Base-by-base conservation (phyloP, 2,797 vertebrate genomes). In the Smutsia temminckii region DNA sequence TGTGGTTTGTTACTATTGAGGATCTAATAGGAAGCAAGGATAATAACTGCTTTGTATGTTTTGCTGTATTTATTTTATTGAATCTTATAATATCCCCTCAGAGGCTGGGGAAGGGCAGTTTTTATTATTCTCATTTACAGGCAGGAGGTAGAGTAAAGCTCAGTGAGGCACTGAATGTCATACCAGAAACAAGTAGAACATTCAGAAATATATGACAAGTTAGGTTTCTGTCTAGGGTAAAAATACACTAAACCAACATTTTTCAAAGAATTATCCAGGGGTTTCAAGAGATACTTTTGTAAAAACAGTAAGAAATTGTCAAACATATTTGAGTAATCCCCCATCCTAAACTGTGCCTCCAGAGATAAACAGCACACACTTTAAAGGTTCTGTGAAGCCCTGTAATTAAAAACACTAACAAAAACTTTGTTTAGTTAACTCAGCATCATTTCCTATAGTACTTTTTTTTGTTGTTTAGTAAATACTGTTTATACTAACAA, bases 101-200 rank as follows among this genome's bases (percentile, higher is more conserved):
- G 79, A 85, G 49, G 55, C 25, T 92, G 68, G 18, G 13, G 55
- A 77, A 91, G 32, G 57, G 61, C 64, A 88, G 61, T 5, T 85
- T 92, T 95, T 49, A 69, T 79, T 89, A 61, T 86, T 94, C 86
- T 66, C 89, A 89, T 80, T 94, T 84, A 77, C 4, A 89, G 10
- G 8, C 2, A 66, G 16, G 14, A 97, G 71, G 46, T 16, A 79
- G 68, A 94, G 20, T 66, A 69, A 92, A 95, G 42, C 49, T 88
- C 57, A 77, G 55, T 37, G 42, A 85, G 84, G 40, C 86, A 23
- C 69, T 77, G 83, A 79, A 57, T 78, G 74, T 72, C 72, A 93
- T 49, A 78, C 3, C 11, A 71, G 66, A 91, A 80, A 32, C 34
- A 87, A 68, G 17, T 23, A 89, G 53, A 93, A 40, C 32, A 84